A percentile compares a stretch with the other conserved stretches of the same genome.
phyloP scores from a whole-genome alignment of 2,888 invertebrate species.

The Chesias legatella region DNA sequence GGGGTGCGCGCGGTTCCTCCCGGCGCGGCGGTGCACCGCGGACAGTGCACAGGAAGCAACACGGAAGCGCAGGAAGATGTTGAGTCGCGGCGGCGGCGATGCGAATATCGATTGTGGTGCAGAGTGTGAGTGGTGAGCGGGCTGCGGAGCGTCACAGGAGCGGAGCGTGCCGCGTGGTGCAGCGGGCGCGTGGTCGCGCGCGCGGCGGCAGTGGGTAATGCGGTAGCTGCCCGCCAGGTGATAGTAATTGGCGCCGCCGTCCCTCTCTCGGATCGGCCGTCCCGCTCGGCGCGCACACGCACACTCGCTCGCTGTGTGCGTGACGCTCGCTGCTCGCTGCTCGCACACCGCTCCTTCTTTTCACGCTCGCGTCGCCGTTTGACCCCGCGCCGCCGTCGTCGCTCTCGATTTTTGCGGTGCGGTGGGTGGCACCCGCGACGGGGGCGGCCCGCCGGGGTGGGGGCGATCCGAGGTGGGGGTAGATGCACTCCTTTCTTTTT shows the following conservation, averaged over 20 bases:
- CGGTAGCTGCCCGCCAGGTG: conserved; percentile 83
- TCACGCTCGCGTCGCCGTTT: conserved; percentile 79
- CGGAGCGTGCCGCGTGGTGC: conserved; percentile 70
- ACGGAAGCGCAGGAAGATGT: conserved; percentile 31
- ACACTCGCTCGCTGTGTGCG: conserved; percentile 60
- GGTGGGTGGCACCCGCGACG: conserved; percentile 82
- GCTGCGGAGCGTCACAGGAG: conserved; percentile 48
- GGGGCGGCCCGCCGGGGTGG: conserved; percentile 72
- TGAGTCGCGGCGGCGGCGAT: conserved; percentile 51
- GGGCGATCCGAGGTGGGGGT: conserved; percentile 72
- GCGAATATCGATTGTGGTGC: conserved; percentile 62
- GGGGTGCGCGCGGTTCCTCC: conserved; percentile 27
- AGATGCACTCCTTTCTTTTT: conserved; percentile 79
- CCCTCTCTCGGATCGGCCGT: conserved; percentile 73
- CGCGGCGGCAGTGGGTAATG: conserved; percentile 81
- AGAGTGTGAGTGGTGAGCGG: conserved; percentile 42
- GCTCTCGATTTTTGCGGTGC: conserved; percentile 83
- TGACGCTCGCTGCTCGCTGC: too few species aligned
- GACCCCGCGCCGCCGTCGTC: conserved; percentile 79
- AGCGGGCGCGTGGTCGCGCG: conserved; percentile 81
- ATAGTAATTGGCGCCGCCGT: conserved; percentile 82
- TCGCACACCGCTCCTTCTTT: conserved; percentile 76
- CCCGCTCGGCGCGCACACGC: conserved; percentile 76
- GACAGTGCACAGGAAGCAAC: too few species aligned
- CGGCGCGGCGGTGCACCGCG: too few species aligned